Base-by-base conservation (phyloP, 2,113 vertebrate species). In the Empidonax alnorum region DNA sequence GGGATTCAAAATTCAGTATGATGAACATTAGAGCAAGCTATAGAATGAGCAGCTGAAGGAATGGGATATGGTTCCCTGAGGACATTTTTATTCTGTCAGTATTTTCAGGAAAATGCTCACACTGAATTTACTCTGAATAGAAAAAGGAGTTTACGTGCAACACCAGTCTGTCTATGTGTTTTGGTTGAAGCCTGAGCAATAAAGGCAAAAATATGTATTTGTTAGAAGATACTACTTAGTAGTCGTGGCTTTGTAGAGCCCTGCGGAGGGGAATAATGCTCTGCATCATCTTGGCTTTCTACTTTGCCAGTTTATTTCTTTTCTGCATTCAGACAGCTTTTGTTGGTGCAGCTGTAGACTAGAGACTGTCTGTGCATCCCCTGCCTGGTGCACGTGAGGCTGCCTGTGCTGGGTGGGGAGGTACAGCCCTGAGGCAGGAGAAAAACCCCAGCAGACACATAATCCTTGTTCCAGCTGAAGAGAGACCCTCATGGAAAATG, bases 401-500 rank as follows among this genome's bases (percentile, higher is more conserved):
- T 66, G 24, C 39, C 1, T 5, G 58, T n/a, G 66, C 0, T 67
- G 31, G 55, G 4, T 5, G 24, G 14, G 1, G 37, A 73, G 3
- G 67, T 3, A 1, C 39, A 59, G 52, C 84, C 83, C 41, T 21
- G 16, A n/a, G 55, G 59, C 5, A 62, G 44, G 0, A 44, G 28
- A 50, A 50, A 13, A 0, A 4, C 25, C 25, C 22, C 44, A 25
- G 16, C 3, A 12, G 66, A 31, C 28, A 5, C 4, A 1, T 1
- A 7, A 7, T 31, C 5, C 1, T 1, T 18, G 39, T 5, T 31
- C 35, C 21, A 4, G 44, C 37, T 35, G 79, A 21, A 30, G 76
- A 23, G 41, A 13, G 5, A 33, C 58, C 19, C 37, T 15, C 8
- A 0, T 13, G 56, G 83, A 21, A 30, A 4, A n/a, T 0, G 9